Base-by-base conservation (phyloP, 1,140 invertebrate genomes). In the Ganaspis sp. region DNA sequence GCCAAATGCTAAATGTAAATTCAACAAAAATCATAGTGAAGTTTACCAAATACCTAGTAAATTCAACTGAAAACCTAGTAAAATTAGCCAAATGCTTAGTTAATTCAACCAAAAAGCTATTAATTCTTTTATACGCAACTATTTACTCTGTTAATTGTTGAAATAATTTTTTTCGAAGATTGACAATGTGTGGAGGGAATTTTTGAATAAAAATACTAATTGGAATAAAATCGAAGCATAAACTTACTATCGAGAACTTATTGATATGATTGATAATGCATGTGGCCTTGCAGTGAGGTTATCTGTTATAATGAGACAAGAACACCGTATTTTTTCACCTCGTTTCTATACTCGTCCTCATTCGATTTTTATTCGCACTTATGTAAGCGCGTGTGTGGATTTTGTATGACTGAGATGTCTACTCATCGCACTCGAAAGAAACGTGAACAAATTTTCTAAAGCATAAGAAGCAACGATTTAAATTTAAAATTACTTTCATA, bases 221-320 rank as follows among this genome's bases (percentile, higher is more conserved):
- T n/a, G 1, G 45, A 49, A 49, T 5, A 49, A 49, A 49, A 49
- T 49, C 45, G 45, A n/a, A 4, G 23, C 9, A 12, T 64, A 8
- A 4, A 6, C 11, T n/a, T 29, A 64, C 26, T 34, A 64, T n/a
- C 21, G 1, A 64, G 4, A 64, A 34, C 29, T 64, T 64, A 15
- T 29, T 64, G 58, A 64, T 64, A 64, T n/a, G 26, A 64, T 64
- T 64, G 58, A 64, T 64, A 29, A 64, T 34, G 3, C 21, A 29
- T 29, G 1, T 26, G 26, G 12, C 23, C 58, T 64, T 64, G 26
- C 15, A 64, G 5, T 64, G 58, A 64, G 58, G 58, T 64, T 64
- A 64, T 64, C 58, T 29, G 23, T 64, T 29, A 64, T n/a, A 64
- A 49, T 49, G 45, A 64, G 58, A 64, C 26, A n/a, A 64, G 58